These are phyloP conservation scores for Sciaenops ocellatus DNA, from an alignment of 2,797 vertebrate genomes.

Conservation along the genomic window DNA sequence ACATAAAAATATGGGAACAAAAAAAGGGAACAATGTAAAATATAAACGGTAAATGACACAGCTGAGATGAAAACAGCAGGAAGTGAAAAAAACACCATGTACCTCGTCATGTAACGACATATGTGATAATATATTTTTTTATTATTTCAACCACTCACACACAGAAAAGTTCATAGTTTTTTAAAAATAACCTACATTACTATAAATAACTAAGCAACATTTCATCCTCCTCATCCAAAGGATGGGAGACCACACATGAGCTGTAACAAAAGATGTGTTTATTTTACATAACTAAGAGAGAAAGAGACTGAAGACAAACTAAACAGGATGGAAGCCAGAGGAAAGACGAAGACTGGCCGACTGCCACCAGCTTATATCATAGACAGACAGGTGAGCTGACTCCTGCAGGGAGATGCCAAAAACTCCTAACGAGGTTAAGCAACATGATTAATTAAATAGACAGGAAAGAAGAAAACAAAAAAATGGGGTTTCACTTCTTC, in stretches of 20 bases:
- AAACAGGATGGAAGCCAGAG: not conserved
- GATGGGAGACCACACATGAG: slow-evolving; percentile 12
- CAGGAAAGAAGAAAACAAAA: not conserved
- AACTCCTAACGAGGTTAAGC: not conserved
- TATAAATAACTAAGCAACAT: not conserved
- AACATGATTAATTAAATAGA: not conserved
- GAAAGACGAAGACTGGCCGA: not conserved
- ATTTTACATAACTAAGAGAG: slow-evolving; percentile 5
- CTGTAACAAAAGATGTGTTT: not conserved
- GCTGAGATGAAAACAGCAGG: not conserved
- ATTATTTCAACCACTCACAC: not conserved
- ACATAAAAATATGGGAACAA: not conserved
- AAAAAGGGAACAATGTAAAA: not conserved
- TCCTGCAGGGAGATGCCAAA: not conserved
- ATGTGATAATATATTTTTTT: not conserved
- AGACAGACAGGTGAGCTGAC: slow-evolving; percentile 11
- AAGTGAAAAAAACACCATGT: not conserved
- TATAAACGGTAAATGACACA: not conserved
- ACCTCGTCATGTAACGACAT: too few relatives aligned
- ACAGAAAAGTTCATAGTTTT: not conserved
- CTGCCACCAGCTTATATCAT: not conserved
- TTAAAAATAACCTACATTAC: not conserved
- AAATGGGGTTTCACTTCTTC: not conserved
- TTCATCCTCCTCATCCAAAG: not conserved
- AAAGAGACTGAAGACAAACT: slow-evolving; percentile 4